Conservation (phyloP, 2,113 vertebrate species). For the Butorides virescens region DNA sequence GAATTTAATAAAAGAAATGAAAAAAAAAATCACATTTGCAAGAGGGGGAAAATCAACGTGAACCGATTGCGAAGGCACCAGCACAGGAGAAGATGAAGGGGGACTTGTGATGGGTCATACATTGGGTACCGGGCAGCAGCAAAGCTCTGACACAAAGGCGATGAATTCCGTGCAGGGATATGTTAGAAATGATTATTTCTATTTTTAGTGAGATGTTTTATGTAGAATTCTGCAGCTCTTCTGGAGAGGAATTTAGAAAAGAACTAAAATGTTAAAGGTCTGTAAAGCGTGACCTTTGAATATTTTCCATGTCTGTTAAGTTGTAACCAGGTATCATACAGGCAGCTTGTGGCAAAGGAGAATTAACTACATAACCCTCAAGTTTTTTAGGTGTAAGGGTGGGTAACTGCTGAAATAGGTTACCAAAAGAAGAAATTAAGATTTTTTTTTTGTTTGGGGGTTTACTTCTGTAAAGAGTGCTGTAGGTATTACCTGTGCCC, state of each 20-base stretch:
- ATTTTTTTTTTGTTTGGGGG: background rate
- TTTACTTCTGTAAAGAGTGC: background rate
- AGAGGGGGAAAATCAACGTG: background rate
- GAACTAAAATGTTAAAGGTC: background rate
- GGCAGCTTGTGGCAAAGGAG: background rate
- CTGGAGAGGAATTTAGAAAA: background rate
- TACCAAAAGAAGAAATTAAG: background rate
- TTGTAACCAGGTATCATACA: background rate
- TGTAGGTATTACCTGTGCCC: background rate
- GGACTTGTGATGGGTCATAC: background rate
- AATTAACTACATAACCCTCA: accelerated
- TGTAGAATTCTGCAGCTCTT: background rate
- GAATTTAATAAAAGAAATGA: background rate
- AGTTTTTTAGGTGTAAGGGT: background rate
- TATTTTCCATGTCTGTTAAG: background rate
- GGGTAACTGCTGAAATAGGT: background rate
- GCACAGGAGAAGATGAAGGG: background rate
- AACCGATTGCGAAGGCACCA: background rate
- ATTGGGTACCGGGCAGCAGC: background rate
- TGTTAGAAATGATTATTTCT: background rate
- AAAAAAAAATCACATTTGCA: background rate
- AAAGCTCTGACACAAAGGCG: background rate
- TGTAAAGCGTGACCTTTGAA: background rate
- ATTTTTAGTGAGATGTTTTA: background rate
- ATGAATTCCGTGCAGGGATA: background rate